Conservation (phyloP, 92 coral and sea anemone species). For the Anthopleura xanthogrammica region DNA sequence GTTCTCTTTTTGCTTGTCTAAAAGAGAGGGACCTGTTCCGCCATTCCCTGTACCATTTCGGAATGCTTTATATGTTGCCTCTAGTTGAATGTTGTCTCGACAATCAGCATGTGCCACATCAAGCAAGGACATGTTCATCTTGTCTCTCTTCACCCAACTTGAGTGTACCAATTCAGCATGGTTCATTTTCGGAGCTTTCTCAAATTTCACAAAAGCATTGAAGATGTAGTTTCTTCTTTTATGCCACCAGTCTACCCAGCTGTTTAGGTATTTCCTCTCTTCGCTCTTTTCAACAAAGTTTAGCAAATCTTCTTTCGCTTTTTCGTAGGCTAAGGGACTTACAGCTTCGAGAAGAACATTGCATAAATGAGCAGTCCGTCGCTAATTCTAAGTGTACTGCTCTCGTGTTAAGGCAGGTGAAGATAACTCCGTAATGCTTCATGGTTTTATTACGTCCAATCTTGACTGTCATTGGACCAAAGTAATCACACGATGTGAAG, state of each 20-base stretch:
- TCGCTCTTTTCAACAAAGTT: too few relatives aligned
- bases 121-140: conserved; percentile 47
- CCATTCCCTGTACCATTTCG: neutral
- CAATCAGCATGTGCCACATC: conserved; percentile 45
- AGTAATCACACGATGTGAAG: conserved; percentile 26
- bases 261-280: too few relatives aligned
- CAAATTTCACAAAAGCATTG: too few relatives aligned
- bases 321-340: neutral
- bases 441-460: conserved; percentile 26
- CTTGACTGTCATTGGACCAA: conserved; percentile 28
- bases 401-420: too few relatives aligned
- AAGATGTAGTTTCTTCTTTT: too few relatives aligned
- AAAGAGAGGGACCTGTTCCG: neutral
- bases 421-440: neutral
- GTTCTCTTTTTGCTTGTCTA: neutral
- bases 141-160: conserved; percentile 56
- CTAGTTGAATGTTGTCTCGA: conserved; percentile 20
- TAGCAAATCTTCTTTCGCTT: neutral
- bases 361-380: too few relatives aligned
- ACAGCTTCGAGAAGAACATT: neutral
- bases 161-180: conserved; percentile 40
- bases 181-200: conserved; percentile 41
- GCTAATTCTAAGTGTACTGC: too few relatives aligned
- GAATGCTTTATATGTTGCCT: neutral
- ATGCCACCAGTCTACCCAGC: too few relatives aligned